phyloP scores from a whole-genome alignment of 2,113 vertebrate species.

The Tachycineta bicolor region DNA sequence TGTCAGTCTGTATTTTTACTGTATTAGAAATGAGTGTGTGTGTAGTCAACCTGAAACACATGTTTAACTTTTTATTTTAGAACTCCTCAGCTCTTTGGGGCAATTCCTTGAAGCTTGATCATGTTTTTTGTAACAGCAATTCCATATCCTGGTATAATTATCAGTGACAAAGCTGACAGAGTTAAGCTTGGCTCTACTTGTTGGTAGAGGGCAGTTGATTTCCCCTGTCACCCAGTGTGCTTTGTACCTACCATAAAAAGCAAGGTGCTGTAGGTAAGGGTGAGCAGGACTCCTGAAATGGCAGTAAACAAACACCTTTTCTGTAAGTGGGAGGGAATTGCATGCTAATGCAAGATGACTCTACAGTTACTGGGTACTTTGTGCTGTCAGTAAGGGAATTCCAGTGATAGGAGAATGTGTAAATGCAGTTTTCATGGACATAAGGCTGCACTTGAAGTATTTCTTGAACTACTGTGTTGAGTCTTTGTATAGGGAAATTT shows the following conservation, averaged over 20 bases:
- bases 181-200: background rate
- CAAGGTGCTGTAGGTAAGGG: background rate
- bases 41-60: background rate
- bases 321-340: background rate
- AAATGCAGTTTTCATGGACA: background rate
- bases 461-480: background rate
- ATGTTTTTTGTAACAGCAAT: background rate
- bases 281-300: constrained; percentile 6
- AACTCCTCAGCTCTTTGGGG: background rate
- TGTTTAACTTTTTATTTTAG: background rate
- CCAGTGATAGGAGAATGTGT: background rate
- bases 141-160: background rate
- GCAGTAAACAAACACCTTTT: constrained; percentile 19
- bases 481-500: background rate
- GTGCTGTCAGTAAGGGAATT: background rate
- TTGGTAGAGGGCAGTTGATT: background rate
- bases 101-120: background rate
- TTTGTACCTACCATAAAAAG: background rate
- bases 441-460: background rate
- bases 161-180: background rate
- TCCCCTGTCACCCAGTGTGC: background rate
- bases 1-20: background rate
- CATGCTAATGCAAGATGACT: background rate
- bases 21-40: background rate
- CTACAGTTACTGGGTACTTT: background rate